Evolutionary conservation across 2,888 invertebrate species (phyloP).

Genomic region (Cephus runcator): DNA sequence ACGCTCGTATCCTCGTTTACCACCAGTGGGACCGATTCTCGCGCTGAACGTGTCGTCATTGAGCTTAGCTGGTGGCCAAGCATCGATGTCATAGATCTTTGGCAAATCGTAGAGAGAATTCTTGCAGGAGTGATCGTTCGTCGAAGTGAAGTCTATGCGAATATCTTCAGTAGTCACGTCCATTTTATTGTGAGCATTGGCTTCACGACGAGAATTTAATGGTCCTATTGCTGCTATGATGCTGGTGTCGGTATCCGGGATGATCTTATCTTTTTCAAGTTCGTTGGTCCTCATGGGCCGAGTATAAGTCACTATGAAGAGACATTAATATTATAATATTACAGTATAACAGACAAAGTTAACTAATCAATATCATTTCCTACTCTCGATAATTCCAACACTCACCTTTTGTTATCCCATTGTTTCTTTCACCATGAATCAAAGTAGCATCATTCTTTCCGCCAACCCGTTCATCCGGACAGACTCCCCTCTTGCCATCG

Average conservation of each 20-base stretch:
- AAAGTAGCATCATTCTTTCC: slow-evolving; percentile 82
- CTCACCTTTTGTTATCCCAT: slow-evolving; percentile 74
- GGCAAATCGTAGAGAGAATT: slow-evolving; percentile 74
- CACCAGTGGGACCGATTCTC: slow-evolving; percentile 87
- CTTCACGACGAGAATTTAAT: slow-evolving; percentile 81
- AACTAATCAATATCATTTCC: not conserved
- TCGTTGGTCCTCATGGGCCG: slow-evolving; percentile 83
- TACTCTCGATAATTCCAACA: not conserved
- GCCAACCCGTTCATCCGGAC: slow-evolving; percentile 84
- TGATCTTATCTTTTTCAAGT: slow-evolving; percentile 76
- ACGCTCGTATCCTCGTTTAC: slow-evolving; percentile 81
- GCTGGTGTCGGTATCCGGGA: slow-evolving; percentile 77
- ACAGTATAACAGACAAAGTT: not conserved
- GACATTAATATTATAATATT: not conserved
- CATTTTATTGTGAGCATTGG: slow-evolving; percentile 82
- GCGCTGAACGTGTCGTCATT: slow-evolving; percentile 75
- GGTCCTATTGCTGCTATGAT: slow-evolving; percentile 91
- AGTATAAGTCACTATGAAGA: slow-evolving; percentile 73
- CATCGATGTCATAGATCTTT: slow-evolving; percentile 69
- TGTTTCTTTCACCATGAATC: slow-evolving; percentile 79
- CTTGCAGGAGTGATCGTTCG: slow-evolving; percentile 78
- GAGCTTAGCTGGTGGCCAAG: slow-evolving; percentile 78
- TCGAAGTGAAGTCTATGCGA: slow-evolving; percentile 79
- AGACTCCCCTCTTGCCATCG: slow-evolving; percentile 85
- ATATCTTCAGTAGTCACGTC: slow-evolving; percentile 80